A percentile compares a stretch with the other conserved stretches of the same genome.
phyloP scores from a whole-genome alignment of 2,113 vertebrate species.

The Pteruthius melanotis region DNA sequence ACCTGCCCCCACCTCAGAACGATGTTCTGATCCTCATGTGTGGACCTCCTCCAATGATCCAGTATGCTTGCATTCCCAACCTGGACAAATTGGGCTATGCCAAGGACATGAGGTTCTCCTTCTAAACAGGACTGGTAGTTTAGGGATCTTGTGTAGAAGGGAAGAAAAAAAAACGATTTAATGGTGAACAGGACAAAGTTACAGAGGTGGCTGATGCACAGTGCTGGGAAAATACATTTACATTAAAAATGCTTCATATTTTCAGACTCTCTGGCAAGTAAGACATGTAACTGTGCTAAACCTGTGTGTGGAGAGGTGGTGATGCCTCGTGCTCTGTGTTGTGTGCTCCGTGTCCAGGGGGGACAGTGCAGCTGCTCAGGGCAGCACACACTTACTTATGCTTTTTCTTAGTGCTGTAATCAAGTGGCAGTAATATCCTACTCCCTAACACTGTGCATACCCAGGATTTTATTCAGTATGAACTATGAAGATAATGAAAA shows the following conservation, averaged over 20 bases:
- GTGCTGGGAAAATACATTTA: constrained; percentile 6
- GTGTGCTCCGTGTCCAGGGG: neutral
- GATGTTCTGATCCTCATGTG: constrained; percentile 92
- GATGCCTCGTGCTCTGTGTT: neutral
- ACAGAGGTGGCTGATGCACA: neutral
- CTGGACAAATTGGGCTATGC: constrained; percentile 87
- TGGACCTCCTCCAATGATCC: constrained; percentile 96
- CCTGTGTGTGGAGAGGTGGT: neutral
- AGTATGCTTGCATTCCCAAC: constrained; percentile 93
- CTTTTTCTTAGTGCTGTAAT: neutral
- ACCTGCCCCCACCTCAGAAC: constrained; percentile 79
- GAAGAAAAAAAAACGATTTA: neutral
- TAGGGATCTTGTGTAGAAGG: neutral
- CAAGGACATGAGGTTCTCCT: constrained; percentile 80
- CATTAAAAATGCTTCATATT: neutral
- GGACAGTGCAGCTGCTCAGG: neutral
- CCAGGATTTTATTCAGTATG: neutral
- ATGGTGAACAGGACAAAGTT: neutral
- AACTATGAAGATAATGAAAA: neutral
- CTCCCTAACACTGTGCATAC: constrained; percentile 11
- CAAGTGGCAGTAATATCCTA: neutral
- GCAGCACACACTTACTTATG: neutral
- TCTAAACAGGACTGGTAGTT: constrained; percentile 50
- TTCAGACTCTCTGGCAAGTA: neutral
- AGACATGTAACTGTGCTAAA: neutral